A percentile compares a stretch with the other conserved stretches of the same genome.
Conservation (phyloP, 2,113 vertebrate genomes). For the Dendropsophus ebraccatus region DNA sequence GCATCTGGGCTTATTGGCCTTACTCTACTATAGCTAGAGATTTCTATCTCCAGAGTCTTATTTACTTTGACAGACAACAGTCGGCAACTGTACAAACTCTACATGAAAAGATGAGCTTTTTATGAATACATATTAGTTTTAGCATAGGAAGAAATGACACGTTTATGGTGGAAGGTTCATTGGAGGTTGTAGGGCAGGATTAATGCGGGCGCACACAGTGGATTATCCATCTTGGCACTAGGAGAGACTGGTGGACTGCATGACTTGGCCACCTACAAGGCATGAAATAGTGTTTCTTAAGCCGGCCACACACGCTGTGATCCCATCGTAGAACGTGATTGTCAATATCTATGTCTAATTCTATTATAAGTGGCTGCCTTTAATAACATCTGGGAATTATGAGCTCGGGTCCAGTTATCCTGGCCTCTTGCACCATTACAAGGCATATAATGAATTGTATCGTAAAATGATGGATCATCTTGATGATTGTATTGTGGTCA, state of each 20-base stretch:
- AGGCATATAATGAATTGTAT: background rate
- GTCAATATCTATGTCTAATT: background rate
- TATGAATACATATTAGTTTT: background rate
- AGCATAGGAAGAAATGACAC: background rate
- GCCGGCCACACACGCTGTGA: background rate
- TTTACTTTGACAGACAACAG: slow-evolving; percentile 7
- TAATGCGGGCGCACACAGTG: background rate
- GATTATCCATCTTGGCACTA: background rate
- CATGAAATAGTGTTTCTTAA: background rate
- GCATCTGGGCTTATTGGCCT: slow-evolving; percentile 27
- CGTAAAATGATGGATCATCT: background rate
- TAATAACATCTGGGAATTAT: background rate
- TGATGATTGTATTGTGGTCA: background rate
- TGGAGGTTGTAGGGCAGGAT: background rate
- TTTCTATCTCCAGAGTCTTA: background rate
- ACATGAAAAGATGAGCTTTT: background rate
- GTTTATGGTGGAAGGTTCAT: background rate
- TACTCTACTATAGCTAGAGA: background rate
- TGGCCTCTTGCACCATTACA: background rate
- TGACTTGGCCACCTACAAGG: too few relatives aligned
- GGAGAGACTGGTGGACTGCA: background rate
- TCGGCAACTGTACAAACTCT: background rate
- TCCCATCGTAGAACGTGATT: background rate
- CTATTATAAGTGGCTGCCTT: background rate
- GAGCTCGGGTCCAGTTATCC: background rate